A percentile compares a stretch with the other conserved stretches of the same genome.
Evolutionary conservation across 2,113 vertebrate genomes (phyloP).

Genomic region (Ahaetulla prasina): DNA sequence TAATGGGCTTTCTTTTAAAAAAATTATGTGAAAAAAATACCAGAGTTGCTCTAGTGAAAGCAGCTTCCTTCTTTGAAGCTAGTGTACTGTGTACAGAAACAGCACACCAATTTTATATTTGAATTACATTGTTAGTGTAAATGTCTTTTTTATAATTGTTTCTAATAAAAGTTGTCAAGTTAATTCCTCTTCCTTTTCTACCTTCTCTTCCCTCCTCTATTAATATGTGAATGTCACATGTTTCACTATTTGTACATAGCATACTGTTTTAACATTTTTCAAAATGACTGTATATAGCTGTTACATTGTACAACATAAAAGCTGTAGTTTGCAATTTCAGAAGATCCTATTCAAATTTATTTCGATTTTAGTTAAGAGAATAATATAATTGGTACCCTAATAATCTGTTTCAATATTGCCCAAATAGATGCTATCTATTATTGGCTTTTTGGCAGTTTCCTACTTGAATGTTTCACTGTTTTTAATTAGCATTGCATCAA

Average conservation of each 20-base stretch:
- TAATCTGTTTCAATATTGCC: constrained; percentile 50
- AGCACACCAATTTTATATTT: constrained; percentile 67
- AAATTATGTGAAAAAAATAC: constrained; percentile 68
- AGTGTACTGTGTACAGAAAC: constrained; percentile 68
- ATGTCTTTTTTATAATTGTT: constrained; percentile 67
- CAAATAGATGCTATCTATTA: constrained; percentile 43
- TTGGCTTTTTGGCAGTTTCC: constrained; percentile 57
- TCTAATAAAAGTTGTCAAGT: constrained; percentile 59
- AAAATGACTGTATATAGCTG: constrained; percentile 64
- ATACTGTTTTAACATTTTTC: constrained; percentile 59
- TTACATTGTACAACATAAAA: constrained; percentile 62
- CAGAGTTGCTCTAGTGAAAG: constrained; percentile 67
- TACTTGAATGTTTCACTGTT: constrained; percentile 64
- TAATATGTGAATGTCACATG: constrained; percentile 53
- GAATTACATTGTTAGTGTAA: constrained; percentile 73
- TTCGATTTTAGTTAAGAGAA: constrained; percentile 47
- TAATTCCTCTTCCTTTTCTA: constrained; percentile 10
- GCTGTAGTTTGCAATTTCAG: constrained; percentile 56
- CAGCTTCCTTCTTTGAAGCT: constrained; percentile 72
- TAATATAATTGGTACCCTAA: constrained; percentile 50
- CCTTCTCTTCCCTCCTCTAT: constrained; percentile 36
- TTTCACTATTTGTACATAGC: constrained; percentile 68
- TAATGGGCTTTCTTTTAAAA: constrained; percentile 69
- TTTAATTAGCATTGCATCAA: constrained; percentile 65
- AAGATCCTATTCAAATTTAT: constrained; percentile 57